Base-by-base conservation (phyloP, 2,888 invertebrate species). In the Ramazzottius varieornatus region DNA sequence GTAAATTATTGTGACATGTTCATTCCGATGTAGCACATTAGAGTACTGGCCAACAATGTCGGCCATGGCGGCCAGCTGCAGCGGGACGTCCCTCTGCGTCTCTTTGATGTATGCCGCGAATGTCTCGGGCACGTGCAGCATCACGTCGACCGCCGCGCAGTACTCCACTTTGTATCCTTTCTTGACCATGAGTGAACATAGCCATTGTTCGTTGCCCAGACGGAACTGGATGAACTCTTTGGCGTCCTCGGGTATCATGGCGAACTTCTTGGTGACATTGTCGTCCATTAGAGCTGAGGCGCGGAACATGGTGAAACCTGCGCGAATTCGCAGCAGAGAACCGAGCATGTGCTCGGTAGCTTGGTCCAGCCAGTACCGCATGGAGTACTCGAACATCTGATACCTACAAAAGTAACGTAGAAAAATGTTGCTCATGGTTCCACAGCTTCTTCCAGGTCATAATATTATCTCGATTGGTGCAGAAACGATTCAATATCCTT, bases 191-290 rank as follows among this genome's bases (percentile, higher is more conserved):
- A 54, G 29, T 8, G 54, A 54, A 29, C 54, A 54, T 29, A 54
- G 29, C 54, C 54, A 54, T 24, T 54, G 54, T 29, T 54, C 54
- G 29, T 54, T 54, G 54, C 54, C 54, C 54, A 54, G 29, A 8
- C 54, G 54, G 54, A 54, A 54, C 54, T 54, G 54, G 4, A 54
- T 29, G 24, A 54, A 54, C 54, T 54, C 54, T 24, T 54, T 54
- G 16, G 54, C 8, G 24, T 54, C 54, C n/a, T 54, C 54, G 20
- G 54, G 54, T 4, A 54, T 54, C 54, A 54, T 54, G 20, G 54
- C 54, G 29, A 54, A 54, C 29, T 54, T 54, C 54, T 54, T 54
- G 20, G 24, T 29, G 4, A 54, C 54, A 24, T 54, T 54, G 29
- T 54, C 54, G 54, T 54, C 54, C 54, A 54, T 54, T 29, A 54